Evolutionary conservation across 2,888 invertebrate species (phyloP), one percentile per base, ranked within the genome.

Genomic region (Thera obeliscata): DNA sequence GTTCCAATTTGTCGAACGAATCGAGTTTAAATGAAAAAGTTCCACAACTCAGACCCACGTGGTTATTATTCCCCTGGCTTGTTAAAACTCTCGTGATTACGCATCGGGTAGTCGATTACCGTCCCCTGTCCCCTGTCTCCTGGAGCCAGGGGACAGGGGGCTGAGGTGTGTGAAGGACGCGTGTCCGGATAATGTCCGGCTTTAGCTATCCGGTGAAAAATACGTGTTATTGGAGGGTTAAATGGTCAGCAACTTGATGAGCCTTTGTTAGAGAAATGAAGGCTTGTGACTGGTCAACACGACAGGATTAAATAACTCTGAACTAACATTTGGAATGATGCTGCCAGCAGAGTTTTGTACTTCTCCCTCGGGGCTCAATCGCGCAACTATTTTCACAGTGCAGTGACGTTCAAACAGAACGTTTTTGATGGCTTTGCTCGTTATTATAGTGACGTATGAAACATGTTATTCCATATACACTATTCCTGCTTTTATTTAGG

Each of bases 21-120:
- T 35, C 36, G 65, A 56, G 60, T 55, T 58, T 54, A 61, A 68
- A 73, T 71, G 64, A 73, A 73, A 74, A 72, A 72, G 67, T 70
- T 72, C n/a, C 59, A 12, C 65, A 62, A 58, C 50, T 57, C 56
- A 22, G 56, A 7, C 63, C 62, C 65, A 59, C 59, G 68, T 62
- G 54, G 57, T 67, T 64, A 61, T 68, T 72, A 70, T 64, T 69
- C 64, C 72, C 68, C 64, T 58, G 64, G 67, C 58, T 66, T 61
- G 69, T 70, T 71, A 72, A 72, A 75, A 72, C 74, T 70, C 76
- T 63, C 69, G 69, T 75, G 74, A 78, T 77, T 76, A 76, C 71
- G 71, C 74, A 76, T 76, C 71, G 74, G 55, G 67, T 67, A 70
- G 68, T 69, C 74, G 70, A 75, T 75, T 76, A 73, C 72, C 65